Evolutionary conservation across 2,113 vertebrate genomes (phyloP), one percentile per base, ranked within the genome.

Genomic region (Calyptommatus sinebrachiatus): DNA sequence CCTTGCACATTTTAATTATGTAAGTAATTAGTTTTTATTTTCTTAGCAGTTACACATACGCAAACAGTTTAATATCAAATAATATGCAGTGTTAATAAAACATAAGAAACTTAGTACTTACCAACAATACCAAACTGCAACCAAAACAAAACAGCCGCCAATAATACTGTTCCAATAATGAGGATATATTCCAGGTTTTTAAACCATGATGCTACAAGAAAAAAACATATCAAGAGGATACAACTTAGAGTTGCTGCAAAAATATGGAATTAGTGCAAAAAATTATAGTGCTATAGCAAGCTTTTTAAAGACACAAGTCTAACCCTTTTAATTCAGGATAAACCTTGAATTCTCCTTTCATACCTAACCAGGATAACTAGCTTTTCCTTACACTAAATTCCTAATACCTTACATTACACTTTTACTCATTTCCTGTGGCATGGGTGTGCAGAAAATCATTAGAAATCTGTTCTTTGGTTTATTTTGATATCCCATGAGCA

Each of bases 201-300:
- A 86, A 95, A 94, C 94, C 93, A 94, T 3, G 87, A 73, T 48
- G 81, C 95, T 95, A 80, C 45, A 77, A 79, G 87, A 75, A 20
- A 75, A 20, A 86, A 88, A 76, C 29, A 61, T 22, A 69, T 26
- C 28, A 57, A 78, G 20, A 71, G 16, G 22, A 60, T 14, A 45
- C 29, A 69, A 70, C 20, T 26, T 41, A 68, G 21, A 1, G 8
- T 41, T 70, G 26, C 2, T 65, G 7, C 66, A 69, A 3, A 69
- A 57, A 57, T 57, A 57, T 57, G 14, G 1, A 57, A 57, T 16
- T 57, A 57, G 1, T 18, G 18, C 53, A 57, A 4, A 57, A 57
- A 63, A 76, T 48, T 29, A 78, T 14, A 7, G 10, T 12, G 21
- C n/a, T 68, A 61, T n/a, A 11, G 12, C 24, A 29, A 22, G 14